Percentiles rank a stretch among this genome's conserved stretches.
Evolutionary conservation across 1,140 invertebrate species (phyloP).

Genomic region (Stegodyphus dumicola): DNA sequence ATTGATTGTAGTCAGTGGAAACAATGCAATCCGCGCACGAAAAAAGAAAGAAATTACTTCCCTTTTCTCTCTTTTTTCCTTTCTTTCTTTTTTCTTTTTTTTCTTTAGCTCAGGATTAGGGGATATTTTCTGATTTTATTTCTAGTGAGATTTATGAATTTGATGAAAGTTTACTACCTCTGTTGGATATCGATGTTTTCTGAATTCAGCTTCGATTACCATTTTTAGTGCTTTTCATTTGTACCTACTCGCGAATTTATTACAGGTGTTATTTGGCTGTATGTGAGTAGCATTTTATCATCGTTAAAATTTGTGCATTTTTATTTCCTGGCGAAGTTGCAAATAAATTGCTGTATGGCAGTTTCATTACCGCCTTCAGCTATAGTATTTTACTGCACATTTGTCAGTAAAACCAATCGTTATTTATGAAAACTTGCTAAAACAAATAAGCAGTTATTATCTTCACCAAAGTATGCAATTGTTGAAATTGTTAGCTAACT

Average conservation of each 20-base stretch:
- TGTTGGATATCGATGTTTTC: background rate
- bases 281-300: no score
- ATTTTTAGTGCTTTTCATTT: background rate
- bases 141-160: constrained; percentile 44
- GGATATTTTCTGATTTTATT: constrained; percentile 46
- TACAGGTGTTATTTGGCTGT: no score
- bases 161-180: background rate
- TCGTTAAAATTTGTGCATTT: no score
- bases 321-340: no score
- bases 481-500: no score
- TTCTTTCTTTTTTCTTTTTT: constrained; percentile 23
- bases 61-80: constrained; percentile 5
- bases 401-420: no score
- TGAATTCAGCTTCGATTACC: background rate
- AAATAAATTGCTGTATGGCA: no score
- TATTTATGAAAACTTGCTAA: no score
- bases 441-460: no score
- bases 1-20: constrained; percentile 46
- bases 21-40: constrained; percentile 20
- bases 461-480: no score
- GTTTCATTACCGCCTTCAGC: no score
- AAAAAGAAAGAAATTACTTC: constrained; percentile 15
- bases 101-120: constrained; percentile 35
- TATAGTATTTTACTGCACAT: no score
- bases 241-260: background rate